Percentiles rank a stretch among this genome's conserved stretches.
Conservation (phyloP, 2,888 invertebrate species). For the Morinoia aosen region DNA sequence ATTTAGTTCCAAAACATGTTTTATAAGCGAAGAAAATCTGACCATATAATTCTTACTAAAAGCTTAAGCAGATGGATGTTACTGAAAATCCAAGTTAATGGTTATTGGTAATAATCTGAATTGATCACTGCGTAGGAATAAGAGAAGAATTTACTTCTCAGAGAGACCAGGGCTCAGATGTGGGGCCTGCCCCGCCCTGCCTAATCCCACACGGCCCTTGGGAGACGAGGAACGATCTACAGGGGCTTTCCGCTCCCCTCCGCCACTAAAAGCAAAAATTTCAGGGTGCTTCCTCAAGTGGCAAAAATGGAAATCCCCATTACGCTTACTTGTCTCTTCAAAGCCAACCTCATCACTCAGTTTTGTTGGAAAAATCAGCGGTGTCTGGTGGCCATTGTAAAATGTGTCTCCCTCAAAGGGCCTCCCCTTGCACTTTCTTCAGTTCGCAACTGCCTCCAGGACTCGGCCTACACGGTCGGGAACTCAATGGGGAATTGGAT, state of each 20-base stretch:
- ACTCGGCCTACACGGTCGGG: not conserved
- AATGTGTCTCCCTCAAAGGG: slow-evolving; percentile 39
- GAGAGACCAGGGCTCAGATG: not conserved
- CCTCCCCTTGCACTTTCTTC: slow-evolving; percentile 7
- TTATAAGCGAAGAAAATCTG: no score
- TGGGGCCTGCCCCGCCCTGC: not conserved
- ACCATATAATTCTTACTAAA: no score
- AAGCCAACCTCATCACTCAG: slow-evolving; percentile 51
- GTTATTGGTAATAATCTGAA: no score
- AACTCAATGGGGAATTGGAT: slow-evolving; percentile 41
- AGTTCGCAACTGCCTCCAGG: not conserved
- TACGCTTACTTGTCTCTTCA: slow-evolving; percentile 52
- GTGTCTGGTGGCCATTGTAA: slow-evolving; percentile 48
- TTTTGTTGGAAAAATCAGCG: slow-evolving; percentile 40
- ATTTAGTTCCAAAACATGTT: no score
- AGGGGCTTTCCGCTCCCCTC: slow-evolving; percentile 16
- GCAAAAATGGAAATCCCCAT: slow-evolving; percentile 53
- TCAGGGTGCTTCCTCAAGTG: slow-evolving; percentile 51
- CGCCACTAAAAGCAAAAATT: slow-evolving; percentile 44
- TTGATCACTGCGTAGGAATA: not conserved
- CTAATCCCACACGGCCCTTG: slow-evolving; percentile 25
- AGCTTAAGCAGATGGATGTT: no score
- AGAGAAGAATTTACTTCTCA: not conserved
- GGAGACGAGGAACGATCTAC: slow-evolving; percentile 39
- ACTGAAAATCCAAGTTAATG: no score